phyloP scores from a whole-genome alignment of 1,140 invertebrate genomes.

The Luehdorfia chinensis region DNA sequence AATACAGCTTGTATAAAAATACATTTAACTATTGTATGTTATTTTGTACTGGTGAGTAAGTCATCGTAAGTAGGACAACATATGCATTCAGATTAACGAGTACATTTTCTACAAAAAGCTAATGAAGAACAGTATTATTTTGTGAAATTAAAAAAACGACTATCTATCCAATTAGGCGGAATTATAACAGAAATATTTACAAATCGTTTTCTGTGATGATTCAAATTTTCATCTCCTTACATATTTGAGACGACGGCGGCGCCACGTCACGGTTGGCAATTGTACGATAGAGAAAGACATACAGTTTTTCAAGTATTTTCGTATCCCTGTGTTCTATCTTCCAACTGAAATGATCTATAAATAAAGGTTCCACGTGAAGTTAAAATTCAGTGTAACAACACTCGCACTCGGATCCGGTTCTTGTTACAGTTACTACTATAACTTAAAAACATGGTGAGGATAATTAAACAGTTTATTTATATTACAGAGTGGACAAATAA shows the following conservation, averaged over 20 bases:
- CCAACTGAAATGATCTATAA: slow-evolving; percentile 65
- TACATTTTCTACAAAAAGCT: too few species aligned
- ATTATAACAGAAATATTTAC: too few species aligned
- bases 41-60: too few species aligned
- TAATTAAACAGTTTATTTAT: slow-evolving; percentile 21
- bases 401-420: slow-evolving; percentile 74
- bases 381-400: slow-evolving; percentile 72
- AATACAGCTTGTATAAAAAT: too few species aligned
- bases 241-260: slow-evolving; percentile 21
- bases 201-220: slow-evolving; percentile 15
- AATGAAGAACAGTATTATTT: too few species aligned
- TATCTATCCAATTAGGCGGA: too few species aligned
- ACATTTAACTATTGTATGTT: too few species aligned
- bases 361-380: slow-evolving; percentile 61
- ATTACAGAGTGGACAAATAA: too few species aligned
- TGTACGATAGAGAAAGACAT: slow-evolving; percentile 45
- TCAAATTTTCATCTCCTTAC: slow-evolving; percentile 39
- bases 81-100: too few species aligned
- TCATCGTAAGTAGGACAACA: too few species aligned
- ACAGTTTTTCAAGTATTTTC: slow-evolving; percentile 69
- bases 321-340: slow-evolving; percentile 48
- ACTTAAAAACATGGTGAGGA: slow-evolving; percentile 64
- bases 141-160: too few species aligned
- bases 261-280: slow-evolving; percentile 10
- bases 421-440: slow-evolving; percentile 62